Evolutionary conservation across 2,113 vertebrate species (phyloP), one percentile per base, ranked within the genome.

Genomic region (Pseudopipra pipra): DNA sequence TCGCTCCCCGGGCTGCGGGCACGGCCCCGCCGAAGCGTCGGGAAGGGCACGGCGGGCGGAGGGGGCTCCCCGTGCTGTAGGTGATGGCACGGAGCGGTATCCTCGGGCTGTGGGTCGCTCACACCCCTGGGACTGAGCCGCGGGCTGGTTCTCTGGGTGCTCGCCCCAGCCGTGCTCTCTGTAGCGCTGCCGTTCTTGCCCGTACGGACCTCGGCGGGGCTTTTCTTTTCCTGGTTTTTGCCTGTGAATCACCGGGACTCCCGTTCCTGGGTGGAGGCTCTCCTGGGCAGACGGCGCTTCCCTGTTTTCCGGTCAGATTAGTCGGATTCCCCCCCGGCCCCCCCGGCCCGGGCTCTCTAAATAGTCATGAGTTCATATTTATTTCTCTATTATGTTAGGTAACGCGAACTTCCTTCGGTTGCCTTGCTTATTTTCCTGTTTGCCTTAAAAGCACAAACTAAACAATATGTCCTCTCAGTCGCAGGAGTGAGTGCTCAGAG

Each of bases 301-400:
- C 82, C 87, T 83, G 81, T 67, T 91, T 94, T 86, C 92, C 92
- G 78, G 81, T 19, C 87, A 66, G 91, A 87, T 96, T 90, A 91
- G 81, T 44, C 51, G 79, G 79, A 74, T 90, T 85, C 24, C 65
- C 25, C 68, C 56, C 28, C 17, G 1, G 0, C 22, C 51, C 46
- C 65, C 39, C 66, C 51, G 21, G 11, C 41, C 41, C n/a, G 2
- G 41, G 5, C 86, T 95, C 93, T 59, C 54, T 79, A 12, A 89
- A 83, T 83, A 85, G 85, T 47, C 66, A 2, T 61, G 56, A 75
- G 35, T 78, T 85, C 81, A 30, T 77, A 13, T 72, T 75, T 92
- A 41, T 71, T 90, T 91, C 27, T 41, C 37, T 51, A 15, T 9
- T 73, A 2, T 4, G 21, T 82, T 81, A 41, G 76, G 39, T 90